phyloP scores from a whole-genome alignment of 2,888 invertebrate genomes.

The Cotesia congregata region DNA sequence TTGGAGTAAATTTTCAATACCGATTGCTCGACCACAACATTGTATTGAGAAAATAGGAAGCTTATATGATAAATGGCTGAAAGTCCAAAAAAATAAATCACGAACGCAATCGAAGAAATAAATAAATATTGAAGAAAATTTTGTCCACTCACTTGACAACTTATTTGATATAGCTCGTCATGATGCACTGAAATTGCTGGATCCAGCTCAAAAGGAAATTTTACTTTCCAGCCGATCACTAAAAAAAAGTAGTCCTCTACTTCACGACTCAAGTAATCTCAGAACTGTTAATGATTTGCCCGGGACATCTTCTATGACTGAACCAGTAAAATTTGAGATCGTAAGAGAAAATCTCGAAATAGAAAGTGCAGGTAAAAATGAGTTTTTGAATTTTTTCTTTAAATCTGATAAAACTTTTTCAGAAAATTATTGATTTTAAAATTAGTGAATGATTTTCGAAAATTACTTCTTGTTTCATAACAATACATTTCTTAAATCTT shows the following conservation, averaged over 20 bases:
- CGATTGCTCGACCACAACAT: not conserved
- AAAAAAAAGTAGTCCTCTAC: not conserved
- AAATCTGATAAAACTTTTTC: not conserved
- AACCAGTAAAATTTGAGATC: no score
- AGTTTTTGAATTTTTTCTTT: not conserved
- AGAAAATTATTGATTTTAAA: not conserved
- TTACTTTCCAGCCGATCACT: not conserved
- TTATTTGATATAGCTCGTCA: slow-evolving; percentile 5
- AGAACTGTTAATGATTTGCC: not conserved
- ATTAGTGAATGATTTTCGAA: not conserved
- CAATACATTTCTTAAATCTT: not conserved
- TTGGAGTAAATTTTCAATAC: not conserved
- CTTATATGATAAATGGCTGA: not conserved
- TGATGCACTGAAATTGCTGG: not conserved
- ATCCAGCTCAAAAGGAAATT: not conserved
- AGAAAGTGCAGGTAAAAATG: not conserved
- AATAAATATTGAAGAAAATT: not conserved
- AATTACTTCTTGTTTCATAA: not conserved
- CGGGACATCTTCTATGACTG: not conserved
- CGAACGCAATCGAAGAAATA: not conserved
- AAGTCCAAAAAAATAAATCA: not conserved
- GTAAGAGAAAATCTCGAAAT: not conserved
- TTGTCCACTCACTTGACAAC: not conserved
- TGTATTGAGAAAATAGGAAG: not conserved
- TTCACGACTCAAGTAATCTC: not conserved